A percentile compares a stretch with the other conserved stretches of the same genome.
Evolutionary conservation across 2,888 invertebrate genomes (phyloP).

Genomic region (Drosophila atripex): DNA sequence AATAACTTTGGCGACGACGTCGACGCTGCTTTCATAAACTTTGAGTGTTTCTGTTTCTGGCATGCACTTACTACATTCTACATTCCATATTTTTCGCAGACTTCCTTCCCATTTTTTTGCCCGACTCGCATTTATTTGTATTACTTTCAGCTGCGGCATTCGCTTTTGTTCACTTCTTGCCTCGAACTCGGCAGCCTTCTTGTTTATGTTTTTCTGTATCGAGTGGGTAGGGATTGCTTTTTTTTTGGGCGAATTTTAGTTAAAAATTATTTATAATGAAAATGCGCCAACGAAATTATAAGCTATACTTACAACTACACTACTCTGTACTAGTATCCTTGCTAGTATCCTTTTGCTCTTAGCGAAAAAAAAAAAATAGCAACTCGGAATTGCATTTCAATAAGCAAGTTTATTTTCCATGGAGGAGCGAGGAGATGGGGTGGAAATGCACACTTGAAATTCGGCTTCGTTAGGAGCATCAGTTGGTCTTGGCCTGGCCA

Average conservation of each 20-base stretch:
- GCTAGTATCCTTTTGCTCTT: constrained; percentile 1
- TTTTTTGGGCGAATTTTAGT: constrained; percentile 37
- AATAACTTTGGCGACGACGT: constrained; percentile 71
- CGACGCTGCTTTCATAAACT: constrained; percentile 75
- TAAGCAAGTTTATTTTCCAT: constrained; percentile 69
- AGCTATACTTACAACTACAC: constrained; percentile 61
- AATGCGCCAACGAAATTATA: constrained; percentile 74
- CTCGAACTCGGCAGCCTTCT: constrained; percentile 5
- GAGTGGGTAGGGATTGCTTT: constrained; percentile 62
- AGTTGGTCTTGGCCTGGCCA: background rate
- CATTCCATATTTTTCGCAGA: constrained; percentile 29
- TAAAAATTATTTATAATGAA: constrained; percentile 69
- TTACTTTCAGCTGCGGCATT: constrained; percentile 59
- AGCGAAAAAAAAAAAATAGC: too few relatives aligned
- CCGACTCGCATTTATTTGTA: constrained; percentile 69
- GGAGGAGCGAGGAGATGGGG: constrained; percentile 4
- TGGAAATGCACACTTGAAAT: constrained; percentile 46
- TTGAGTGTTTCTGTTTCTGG: constrained; percentile 77
- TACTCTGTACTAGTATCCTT: constrained; percentile 33
- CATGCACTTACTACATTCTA: constrained; percentile 71
- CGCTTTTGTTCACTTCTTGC: constrained; percentile 23
- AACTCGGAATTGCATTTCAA: constrained; percentile 75
- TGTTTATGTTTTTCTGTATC: constrained; percentile 50
- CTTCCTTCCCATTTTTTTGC: constrained; percentile 5
- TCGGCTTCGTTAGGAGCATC: constrained; percentile 30